Evolutionary conservation across 2,888 invertebrate genomes (phyloP).

Genomic region (Melieria omissa): DNA sequence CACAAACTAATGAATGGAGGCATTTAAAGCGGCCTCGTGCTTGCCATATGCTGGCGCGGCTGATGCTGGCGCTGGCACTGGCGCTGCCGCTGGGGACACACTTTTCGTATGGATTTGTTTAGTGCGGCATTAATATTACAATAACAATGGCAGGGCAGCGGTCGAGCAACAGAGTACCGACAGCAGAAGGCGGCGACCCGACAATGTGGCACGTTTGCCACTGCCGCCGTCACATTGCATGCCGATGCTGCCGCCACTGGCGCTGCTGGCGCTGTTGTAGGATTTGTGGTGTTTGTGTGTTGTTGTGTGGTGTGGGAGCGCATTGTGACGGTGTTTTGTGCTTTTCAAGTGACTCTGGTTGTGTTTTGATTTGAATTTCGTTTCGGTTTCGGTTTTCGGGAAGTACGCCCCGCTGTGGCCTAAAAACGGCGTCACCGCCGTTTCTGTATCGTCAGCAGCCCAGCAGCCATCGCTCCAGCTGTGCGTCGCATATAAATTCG

Average conservation of each 20-base stretch:
- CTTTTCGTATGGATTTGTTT: too few relatives aligned
- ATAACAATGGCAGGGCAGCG: too few relatives aligned
- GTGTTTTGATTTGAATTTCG: constrained; percentile 7
- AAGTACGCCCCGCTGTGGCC: constrained; percentile 40
- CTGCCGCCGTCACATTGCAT: not conserved
- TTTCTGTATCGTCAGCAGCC: not conserved
- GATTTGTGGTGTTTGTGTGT: not conserved
- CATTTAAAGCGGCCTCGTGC: constrained; percentile 8
- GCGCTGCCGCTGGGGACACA: constrained; percentile 2
- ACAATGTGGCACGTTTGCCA: constrained; percentile 10
- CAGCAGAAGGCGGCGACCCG: too few relatives aligned
- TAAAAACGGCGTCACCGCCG: constrained; percentile 36
- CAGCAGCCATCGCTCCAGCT: constrained; percentile 26
- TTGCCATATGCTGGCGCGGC: constrained; percentile 17
- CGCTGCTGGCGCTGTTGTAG: not conserved
- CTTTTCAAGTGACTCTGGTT: constrained; percentile 17
- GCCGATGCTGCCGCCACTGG: constrained; percentile 6
- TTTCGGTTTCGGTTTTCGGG: constrained; percentile 27
- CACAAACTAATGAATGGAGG: constrained; percentile 55
- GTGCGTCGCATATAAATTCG: constrained; percentile 38
- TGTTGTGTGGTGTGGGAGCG: constrained; percentile 22
- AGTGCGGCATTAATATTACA: too few relatives aligned
- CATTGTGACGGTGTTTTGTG: constrained; percentile 18
- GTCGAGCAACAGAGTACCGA: too few relatives aligned
- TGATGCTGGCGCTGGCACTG: not conserved